Evolutionary conservation across 1,140 invertebrate species (phyloP).

Genomic region (Harpegnathos saltator): DNA sequence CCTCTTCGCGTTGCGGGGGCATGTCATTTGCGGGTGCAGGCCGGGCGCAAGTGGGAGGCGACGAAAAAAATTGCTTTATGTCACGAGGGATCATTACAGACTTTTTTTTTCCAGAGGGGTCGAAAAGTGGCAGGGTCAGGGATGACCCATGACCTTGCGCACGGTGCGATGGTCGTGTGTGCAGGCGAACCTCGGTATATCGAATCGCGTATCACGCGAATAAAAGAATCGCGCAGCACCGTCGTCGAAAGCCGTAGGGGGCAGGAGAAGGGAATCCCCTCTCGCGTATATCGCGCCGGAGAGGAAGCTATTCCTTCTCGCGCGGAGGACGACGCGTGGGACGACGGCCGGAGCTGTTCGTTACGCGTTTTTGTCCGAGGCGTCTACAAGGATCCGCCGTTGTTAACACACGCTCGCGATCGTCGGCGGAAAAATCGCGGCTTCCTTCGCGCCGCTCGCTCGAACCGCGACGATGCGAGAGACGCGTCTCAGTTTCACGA

Average conservation of each 20-base stretch:
- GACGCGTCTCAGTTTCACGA: too few species aligned
- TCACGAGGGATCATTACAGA: conserved; percentile 73
- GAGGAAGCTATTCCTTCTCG: background rate
- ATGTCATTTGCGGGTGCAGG: conserved; percentile 58
- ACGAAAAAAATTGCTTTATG: conserved; percentile 73
- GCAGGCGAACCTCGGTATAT: conserved; percentile 8
- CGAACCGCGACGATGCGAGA: too few species aligned
- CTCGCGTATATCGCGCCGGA: background rate
- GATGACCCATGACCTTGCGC: conserved; percentile 72
- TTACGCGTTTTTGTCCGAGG: too few species aligned
- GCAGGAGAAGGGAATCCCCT: conserved; percentile 1
- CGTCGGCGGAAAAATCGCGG: too few species aligned
- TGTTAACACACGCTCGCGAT: too few species aligned
- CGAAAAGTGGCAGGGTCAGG: conserved; percentile 71
- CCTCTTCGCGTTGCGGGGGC: conserved; percentile 12
- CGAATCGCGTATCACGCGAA: conserved; percentile 42
- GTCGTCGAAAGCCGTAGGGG: background rate
- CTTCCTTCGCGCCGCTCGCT: too few species aligned
- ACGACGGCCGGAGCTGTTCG: too few species aligned
- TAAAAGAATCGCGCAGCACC: conserved; percentile 42
- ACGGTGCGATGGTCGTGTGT: conserved; percentile 50
- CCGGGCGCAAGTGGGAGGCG: conserved; percentile 57
- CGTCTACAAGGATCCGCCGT: too few species aligned
- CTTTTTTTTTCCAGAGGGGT: conserved; percentile 62
- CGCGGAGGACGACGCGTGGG: background rate